Evolutionary conservation across 2,888 invertebrate genomes (phyloP), one percentile per base, ranked within the genome.

Genomic region (Chelonus formosanus): DNA sequence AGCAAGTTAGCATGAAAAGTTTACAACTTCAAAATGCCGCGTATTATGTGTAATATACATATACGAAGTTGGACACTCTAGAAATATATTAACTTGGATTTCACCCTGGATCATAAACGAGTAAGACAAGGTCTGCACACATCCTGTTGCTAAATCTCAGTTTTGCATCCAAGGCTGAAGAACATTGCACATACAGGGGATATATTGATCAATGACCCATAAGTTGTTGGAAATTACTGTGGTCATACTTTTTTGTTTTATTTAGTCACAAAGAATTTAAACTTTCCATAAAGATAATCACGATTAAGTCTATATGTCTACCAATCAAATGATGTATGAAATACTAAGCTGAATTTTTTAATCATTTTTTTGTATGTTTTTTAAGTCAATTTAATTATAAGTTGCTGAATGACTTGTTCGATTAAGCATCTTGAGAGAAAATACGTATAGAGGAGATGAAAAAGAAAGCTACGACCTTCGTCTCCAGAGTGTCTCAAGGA

Each of bases 101-200:
- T 54, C 31, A 35, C 35, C 47, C 47, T 47, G 58, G 47, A 10
- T 36, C 54, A 54, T 54, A 54, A 47, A 58, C 47, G 45, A 47
- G 45, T 32, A 34, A 34, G 53, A 63, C 58, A 64, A 64, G 64
- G 58, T 64, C 64, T 64, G 64, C 52, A 57, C 50, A 56, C 63
- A 58, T 64, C 35, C 64, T 50, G 53, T 64, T 64, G 64, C 64
- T 64, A 58, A 58, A 64, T 58, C 31, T 34, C 53, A 43, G 44
- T 31, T 57, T 44, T 32, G 31, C 20, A n/a, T 57, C 58, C 57
- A 64, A 64, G 64, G 58, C 64, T 64, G 20, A 36, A 34, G 8
- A 52, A 57, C 43, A 58, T 58, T 45, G 45, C 45, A 43, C 40
- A 55, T 55, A 40, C 36, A 8, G 40, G 6, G 32, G 44, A 20